Conservation (phyloP, 2,797 vertebrate species). For the Phoeniculus purpureus region DNA sequence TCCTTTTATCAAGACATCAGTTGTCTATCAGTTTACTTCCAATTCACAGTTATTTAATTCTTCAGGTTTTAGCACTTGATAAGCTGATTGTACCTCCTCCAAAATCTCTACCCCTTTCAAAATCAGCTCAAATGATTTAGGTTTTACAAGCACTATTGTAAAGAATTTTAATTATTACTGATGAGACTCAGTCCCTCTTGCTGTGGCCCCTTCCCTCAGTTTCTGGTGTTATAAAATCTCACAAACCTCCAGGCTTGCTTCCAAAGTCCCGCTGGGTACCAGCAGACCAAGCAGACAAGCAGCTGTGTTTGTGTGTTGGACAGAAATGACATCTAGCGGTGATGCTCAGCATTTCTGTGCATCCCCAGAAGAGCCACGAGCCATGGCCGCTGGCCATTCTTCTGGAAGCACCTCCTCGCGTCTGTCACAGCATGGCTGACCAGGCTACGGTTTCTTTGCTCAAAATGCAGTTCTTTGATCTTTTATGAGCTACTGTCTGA, state of each 20-base stretch:
- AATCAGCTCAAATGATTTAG: neutral
- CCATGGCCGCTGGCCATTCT: neutral
- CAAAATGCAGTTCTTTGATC: neutral
- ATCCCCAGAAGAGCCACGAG: neutral
- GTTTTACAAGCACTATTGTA: slow-evolving; percentile 12
- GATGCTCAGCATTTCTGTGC: neutral
- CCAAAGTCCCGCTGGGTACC: neutral
- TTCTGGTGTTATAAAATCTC: neutral
- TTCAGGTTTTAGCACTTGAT: slow-evolving; percentile 65
- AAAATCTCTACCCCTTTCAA: slow-evolving; percentile 21
- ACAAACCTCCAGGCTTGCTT: neutral
- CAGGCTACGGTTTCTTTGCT: neutral
- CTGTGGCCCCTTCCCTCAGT: neutral
- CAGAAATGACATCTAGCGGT: slow-evolving; percentile 77
- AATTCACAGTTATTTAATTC: slow-evolving; percentile 60
- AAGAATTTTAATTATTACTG: slow-evolving; percentile 15
- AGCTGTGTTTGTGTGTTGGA: neutral
- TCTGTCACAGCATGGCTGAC: neutral
- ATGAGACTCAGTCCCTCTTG: slow-evolving; percentile 10
- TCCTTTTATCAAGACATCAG: slow-evolving; percentile 66
- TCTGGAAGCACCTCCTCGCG: neutral
- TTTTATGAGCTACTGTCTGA: slow-evolving; percentile 17
- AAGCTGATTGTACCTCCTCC: slow-evolving; percentile 54
- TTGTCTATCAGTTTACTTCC: slow-evolving; percentile 4
- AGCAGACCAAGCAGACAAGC: neutral